These are phyloP conservation scores for Hesperophylax magnus DNA, from an alignment of 1,140 invertebrate species.

Conservation along the genomic window DNA sequence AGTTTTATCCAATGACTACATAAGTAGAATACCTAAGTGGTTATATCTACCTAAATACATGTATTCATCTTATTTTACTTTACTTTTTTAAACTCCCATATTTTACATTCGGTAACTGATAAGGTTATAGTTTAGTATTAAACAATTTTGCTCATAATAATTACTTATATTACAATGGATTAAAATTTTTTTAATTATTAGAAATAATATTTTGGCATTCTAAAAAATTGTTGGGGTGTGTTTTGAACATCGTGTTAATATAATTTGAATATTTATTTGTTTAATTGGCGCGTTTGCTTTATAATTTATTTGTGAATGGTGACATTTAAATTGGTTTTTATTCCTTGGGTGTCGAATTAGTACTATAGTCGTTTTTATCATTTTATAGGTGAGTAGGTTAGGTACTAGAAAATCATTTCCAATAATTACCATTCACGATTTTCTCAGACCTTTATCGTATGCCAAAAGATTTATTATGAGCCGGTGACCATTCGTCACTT, in stretches of 20 bases:
- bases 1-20: too few species aligned
- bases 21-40: too few species aligned
- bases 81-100: too few species aligned
- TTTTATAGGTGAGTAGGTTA: background rate
- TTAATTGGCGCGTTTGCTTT: too few species aligned
- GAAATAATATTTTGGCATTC: background rate
- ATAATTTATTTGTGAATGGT: background rate
- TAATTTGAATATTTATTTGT: too few species aligned
- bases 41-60: too few species aligned
- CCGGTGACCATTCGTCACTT: background rate
- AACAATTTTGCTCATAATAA: too few species aligned
- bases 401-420: background rate
- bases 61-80: too few species aligned
- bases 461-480: background rate
- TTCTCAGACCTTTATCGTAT: background rate
- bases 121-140: too few species aligned
- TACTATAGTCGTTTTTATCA: background rate
- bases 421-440: background rate
- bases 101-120: too few species aligned
- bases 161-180: too few species aligned
- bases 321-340: too few species aligned
- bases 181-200: background rate
- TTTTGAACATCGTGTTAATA: background rate
- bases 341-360: background rate
- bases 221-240: background rate